Evolutionary conservation across 1,140 invertebrate species (phyloP).

Genomic region (Philopotamus ludificatus): DNA sequence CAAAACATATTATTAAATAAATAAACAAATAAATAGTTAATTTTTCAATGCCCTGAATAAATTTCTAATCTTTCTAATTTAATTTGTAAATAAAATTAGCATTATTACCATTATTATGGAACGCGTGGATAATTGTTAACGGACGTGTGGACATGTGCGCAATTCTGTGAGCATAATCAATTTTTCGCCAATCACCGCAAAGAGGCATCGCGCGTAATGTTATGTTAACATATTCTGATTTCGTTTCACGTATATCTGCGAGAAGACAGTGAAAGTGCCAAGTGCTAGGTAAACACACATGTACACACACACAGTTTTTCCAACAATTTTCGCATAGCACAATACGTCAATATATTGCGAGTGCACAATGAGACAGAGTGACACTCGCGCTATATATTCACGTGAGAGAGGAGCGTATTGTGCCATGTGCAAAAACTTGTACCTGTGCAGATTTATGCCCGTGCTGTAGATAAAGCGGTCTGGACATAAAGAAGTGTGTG

Average conservation of each 20-base stretch:
- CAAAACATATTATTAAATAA: too few relatives aligned
- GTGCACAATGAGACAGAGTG: background rate
- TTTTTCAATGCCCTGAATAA: background rate
- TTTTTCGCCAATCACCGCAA: background rate
- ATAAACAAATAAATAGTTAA: background rate
- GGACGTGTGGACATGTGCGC: background rate
- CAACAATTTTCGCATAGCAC: background rate
- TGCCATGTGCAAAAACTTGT: too few relatives aligned
- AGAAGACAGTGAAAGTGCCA: constrained; percentile 7
- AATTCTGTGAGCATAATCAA: background rate
- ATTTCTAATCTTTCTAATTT: background rate
- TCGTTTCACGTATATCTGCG: constrained; percentile 2
- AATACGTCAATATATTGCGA: background rate
- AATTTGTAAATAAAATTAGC: background rate
- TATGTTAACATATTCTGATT: constrained; percentile 21
- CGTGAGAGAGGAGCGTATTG: too few relatives aligned
- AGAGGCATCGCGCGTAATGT: background rate
- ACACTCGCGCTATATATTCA: background rate
- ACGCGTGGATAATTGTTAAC: background rate
- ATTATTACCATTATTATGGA: background rate
- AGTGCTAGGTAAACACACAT: background rate
- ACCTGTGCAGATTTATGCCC: too few relatives aligned
- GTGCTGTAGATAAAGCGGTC: too few relatives aligned
- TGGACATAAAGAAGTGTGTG: too few relatives aligned
- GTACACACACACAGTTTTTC: constrained; percentile 3